phyloP scores from a whole-genome alignment of 2,888 invertebrate species.

The Apeira syringaria region DNA sequence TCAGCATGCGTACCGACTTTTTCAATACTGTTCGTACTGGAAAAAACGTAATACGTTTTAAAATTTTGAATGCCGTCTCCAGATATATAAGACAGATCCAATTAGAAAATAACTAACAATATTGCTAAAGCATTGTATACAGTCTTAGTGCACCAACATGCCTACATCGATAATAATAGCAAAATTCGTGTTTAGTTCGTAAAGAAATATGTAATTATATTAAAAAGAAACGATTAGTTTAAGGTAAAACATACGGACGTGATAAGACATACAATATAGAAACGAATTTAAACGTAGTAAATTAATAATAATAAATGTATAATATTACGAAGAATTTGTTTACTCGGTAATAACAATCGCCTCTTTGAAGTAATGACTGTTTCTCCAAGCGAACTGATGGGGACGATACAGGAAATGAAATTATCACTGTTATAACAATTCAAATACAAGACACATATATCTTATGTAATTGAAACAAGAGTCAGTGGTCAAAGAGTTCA shows the following conservation, averaged over 20 bases:
- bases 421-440: slow-evolving; percentile 56
- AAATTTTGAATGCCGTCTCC: slow-evolving; percentile 35
- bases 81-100: slow-evolving; percentile 10
- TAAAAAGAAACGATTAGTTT: slow-evolving; percentile 34
- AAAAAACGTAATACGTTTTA: slow-evolving; percentile 55
- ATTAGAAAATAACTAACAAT: slow-evolving; percentile 9
- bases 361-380: slow-evolving; percentile 98
- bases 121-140: slow-evolving; percentile 50
- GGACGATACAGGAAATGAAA: slow-evolving; percentile 69
- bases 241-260: slow-evolving; percentile 53
- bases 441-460: slow-evolving; percentile 8
- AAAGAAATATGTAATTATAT: slow-evolving; percentile 33
- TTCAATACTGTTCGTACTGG: slow-evolving; percentile 65
- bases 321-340: slow-evolving; percentile 75
- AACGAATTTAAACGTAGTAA: slow-evolving; percentile 66
- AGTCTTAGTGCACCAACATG: slow-evolving; percentile 66
- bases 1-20: slow-evolving; percentile 73
- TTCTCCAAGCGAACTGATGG: slow-evolving; percentile 95
- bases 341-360: slow-evolving; percentile 95
- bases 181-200: slow-evolving; percentile 40
- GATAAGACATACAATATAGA: slow-evolving; percentile 57
- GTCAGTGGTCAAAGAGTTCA: neutral
- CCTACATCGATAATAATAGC: slow-evolving; percentile 55
- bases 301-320: slow-evolving; percentile 75
- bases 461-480: slow-evolving; percentile 24